Evolutionary conservation across 2,888 invertebrate species (phyloP), one percentile per base, ranked within the genome.

Genomic region (Torymus tubicola): DNA sequence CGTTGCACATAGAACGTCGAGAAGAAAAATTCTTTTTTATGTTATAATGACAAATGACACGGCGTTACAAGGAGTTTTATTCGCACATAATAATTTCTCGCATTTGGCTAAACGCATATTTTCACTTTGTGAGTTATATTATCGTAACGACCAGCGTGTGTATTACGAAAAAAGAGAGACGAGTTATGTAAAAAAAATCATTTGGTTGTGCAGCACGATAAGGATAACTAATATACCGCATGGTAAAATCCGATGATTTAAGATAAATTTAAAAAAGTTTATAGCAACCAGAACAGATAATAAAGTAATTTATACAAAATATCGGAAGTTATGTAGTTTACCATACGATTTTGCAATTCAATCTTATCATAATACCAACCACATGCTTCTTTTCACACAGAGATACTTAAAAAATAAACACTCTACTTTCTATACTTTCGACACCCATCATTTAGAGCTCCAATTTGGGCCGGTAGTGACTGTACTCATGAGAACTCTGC

Each of bases 361-460:
- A 42, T 8, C 42, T 42, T 8, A 42, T 42, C 8, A 42, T 42
- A 42, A 42, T 42, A 42, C 42, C 5, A 42, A 42, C 42, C 42
- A 42, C 42, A 8, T 42, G 42, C 42, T 42, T 42, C 5, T 42
- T 42, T 42, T 42, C 10, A 42, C 52, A 31, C 16, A 12, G 18
- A 50, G 52, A 10, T 50, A 42, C 53, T 78, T 58, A 78, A 53
- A 18, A 55, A 60, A 12, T 76, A 80, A 76, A 74, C 75, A 61
- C 57, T 76, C 75, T 80, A 65, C 64, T 65, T 57, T 11, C 50
- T 64, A 67, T 21, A 31, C 14, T 14, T 68, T 31, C 63, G 24
- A 13, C 16, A 14, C 2, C 12, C 42, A 42, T 21, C 14, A 70
- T 65, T 60, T 83, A 86, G 31, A 86, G 82, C 78, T 86, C 85